Percentiles rank a stretch among this genome's conserved stretches.
Conservation (phyloP, 2,113 vertebrate genomes). For the Elaphurus davidianus region DNA sequence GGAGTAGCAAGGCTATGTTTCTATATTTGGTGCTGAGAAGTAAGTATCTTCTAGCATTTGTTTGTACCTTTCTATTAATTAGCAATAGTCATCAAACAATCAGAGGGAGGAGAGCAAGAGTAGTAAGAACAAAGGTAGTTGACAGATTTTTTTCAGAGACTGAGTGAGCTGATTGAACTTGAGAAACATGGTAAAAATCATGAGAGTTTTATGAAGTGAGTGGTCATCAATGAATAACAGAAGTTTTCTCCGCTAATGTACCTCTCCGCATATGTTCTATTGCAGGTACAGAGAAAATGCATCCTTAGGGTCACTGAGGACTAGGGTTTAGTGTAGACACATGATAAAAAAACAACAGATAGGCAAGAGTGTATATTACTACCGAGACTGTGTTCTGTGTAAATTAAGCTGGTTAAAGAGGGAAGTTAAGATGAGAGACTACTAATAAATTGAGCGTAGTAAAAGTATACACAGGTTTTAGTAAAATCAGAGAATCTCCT, state of each 20-base stretch:
- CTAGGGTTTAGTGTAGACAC: background rate
- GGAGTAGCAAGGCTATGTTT: background rate
- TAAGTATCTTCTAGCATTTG: background rate
- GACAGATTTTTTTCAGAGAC: background rate
- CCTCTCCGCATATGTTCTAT: background rate
- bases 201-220: background rate
- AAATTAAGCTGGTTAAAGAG: background rate
- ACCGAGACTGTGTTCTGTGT: background rate
- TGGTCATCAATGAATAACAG: background rate
- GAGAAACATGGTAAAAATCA: background rate
- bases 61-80: background rate
- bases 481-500: background rate
- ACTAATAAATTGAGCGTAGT: background rate
- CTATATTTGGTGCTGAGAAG: background rate
- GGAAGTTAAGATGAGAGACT: background rate
- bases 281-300: background rate
- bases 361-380: background rate
- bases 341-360: rapidly evolving
- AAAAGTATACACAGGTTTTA: background rate
- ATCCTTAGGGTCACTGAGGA: background rate
- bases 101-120: background rate
- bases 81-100: background rate
- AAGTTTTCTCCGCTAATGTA: background rate
- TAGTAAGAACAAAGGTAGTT: background rate
- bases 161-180: background rate